Percentiles rank a stretch among this genome's conserved stretches.
phyloP scores from a whole-genome alignment of 1,140 invertebrate genomes.

The Microvelia longipes region DNA sequence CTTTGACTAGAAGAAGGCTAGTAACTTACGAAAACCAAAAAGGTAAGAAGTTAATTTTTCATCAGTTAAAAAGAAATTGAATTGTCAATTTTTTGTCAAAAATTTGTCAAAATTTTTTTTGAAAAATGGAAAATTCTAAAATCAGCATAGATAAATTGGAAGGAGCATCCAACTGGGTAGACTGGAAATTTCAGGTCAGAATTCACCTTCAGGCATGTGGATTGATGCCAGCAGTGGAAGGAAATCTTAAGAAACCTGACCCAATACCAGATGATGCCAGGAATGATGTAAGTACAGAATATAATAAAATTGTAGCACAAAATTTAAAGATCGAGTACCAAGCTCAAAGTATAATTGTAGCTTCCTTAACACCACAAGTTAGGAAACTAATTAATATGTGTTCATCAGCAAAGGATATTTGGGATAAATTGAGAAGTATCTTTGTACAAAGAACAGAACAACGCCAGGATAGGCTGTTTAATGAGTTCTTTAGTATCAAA shows the following conservation, averaged over 20 bases:
- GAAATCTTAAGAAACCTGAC: not conserved
- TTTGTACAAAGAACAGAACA: not conserved
- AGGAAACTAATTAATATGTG: not conserved
- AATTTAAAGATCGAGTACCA: not conserved
- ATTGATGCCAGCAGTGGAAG: not conserved
- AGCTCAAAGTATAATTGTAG: not conserved
- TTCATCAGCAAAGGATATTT: not conserved
- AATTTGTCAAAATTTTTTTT: not conserved
- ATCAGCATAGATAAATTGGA: not conserved
- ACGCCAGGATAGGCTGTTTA: not conserved
- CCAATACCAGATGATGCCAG: not conserved
- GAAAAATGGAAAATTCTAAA: too few species aligned
- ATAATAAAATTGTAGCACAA: not conserved
- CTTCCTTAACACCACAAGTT: not conserved
- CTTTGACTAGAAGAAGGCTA: too few species aligned
- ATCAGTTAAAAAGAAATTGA: not conserved
- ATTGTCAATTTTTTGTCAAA: not conserved
- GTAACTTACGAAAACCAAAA: too few species aligned
- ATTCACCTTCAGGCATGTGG: not conserved
- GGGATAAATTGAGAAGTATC: not conserved
- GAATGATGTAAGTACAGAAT: not conserved
- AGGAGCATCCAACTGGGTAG: not conserved
- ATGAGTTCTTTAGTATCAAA: not conserved
- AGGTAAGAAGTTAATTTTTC: too few species aligned
- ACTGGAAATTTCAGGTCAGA: not conserved